phyloP scores from a whole-genome alignment of 2,113 vertebrate genomes.

The Chaetodon trifascialis region DNA sequence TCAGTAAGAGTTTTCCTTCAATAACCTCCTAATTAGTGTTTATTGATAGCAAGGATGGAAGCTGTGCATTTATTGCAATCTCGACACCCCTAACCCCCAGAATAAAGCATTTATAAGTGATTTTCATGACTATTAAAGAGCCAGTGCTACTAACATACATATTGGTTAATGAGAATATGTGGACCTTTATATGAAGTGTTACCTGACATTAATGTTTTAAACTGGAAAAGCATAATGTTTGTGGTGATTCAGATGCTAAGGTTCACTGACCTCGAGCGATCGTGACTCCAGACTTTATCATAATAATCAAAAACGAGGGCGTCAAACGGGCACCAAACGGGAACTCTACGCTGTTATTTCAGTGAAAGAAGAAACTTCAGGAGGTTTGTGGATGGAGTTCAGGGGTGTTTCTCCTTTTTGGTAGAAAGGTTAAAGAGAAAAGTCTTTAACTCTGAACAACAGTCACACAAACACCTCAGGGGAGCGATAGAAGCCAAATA shows the following conservation, averaged over 20 bases:
- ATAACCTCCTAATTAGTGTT: no score
- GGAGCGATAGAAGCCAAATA: neutral
- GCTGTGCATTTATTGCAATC: no score
- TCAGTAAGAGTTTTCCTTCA: no score
- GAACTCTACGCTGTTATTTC: neutral
- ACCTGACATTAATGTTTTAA: no score
- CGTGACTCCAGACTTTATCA: neutral
- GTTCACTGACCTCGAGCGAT: neutral
- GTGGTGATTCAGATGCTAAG: neutral
- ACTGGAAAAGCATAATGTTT: no score
- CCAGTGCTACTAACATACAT: no score
- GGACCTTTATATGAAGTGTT: no score
- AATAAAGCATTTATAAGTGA: no score
- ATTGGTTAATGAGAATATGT: no score
- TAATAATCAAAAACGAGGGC: neutral
- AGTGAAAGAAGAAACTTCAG: neutral
- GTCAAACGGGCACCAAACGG: neutral
- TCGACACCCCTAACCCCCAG: no score
- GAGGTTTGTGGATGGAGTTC: neutral
- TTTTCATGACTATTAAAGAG: no score
- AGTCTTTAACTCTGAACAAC: neutral
- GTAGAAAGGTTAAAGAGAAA: neutral
- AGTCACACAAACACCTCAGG: neutral
- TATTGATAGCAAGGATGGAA: no score
- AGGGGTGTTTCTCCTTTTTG: neutral